Percentiles rank a stretch among this genome's conserved stretches.
These are phyloP conservation scores for Macaria liturata DNA, from an alignment of 2,888 invertebrate species.

Conservation along the genomic window DNA sequence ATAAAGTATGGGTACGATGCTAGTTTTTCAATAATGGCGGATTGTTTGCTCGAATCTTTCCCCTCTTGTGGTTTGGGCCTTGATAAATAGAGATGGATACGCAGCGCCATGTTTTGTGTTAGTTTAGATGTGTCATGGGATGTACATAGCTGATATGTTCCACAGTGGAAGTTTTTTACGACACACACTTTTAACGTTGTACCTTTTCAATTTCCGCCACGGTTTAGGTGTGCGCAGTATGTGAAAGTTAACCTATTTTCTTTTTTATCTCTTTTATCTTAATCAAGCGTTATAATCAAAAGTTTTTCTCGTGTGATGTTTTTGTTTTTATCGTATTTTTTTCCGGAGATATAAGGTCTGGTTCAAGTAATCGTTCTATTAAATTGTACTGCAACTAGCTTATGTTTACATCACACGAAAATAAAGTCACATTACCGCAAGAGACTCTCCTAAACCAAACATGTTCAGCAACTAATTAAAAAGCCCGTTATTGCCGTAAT, in stretches of 20 bases:
- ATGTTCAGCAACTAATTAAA: constrained; percentile 10
- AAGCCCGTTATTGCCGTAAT: constrained; percentile 22
- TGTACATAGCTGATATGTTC: constrained; percentile 24
- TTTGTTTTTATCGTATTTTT: no score
- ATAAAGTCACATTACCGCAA: no score
- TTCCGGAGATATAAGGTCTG: no score
- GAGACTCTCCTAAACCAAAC: neutral
- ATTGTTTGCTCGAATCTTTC: constrained; percentile 36
- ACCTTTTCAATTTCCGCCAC: constrained; percentile 11
- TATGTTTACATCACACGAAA: no score
- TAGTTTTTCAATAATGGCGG: constrained; percentile 41
- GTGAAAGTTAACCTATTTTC: no score
- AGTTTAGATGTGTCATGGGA: constrained; percentile 22
- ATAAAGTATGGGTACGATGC: constrained; percentile 41
- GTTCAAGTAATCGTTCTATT: no score
- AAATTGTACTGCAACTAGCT: neutral
- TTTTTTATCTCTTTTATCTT: no score
- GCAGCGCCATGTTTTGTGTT: constrained; percentile 27
- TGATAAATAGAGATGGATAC: constrained; percentile 35
- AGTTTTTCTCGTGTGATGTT: no score
- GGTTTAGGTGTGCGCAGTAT: constrained; percentile 4
- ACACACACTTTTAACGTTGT: constrained; percentile 10
- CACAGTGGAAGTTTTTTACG: constrained; percentile 18
- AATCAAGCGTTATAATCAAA: no score
- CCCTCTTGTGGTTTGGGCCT: constrained; percentile 37